Conservation (phyloP, 2,113 vertebrate genomes). For the Corydoras maculifer region DNA sequence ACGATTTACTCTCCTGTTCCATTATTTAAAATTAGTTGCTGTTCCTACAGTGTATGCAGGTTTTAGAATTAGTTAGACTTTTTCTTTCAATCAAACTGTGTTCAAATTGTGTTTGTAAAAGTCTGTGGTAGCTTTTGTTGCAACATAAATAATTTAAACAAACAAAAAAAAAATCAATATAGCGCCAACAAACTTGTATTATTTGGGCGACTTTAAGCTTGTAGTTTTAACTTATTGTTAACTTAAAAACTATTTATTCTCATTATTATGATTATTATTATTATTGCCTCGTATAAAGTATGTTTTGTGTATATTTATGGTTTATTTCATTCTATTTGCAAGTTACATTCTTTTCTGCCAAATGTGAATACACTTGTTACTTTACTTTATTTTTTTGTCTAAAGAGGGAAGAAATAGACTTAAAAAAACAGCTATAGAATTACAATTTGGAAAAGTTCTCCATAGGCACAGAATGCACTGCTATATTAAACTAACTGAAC, state of each 20-base stretch:
- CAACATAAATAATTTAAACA: conserved; percentile 78
- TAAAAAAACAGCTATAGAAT: conserved; percentile 69
- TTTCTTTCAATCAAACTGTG: conserved; percentile 80
- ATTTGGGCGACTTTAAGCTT: conserved; percentile 90
- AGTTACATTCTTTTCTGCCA: conserved; percentile 83
- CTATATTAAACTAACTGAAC: conserved; percentile 75
- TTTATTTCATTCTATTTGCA: conserved; percentile 87
- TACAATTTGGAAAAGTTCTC: conserved; percentile 77
- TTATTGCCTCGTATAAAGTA: conserved; percentile 82
- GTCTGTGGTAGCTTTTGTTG: conserved; percentile 85
- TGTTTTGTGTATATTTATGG: conserved; percentile 92
- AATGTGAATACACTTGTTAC: conserved; percentile 85
- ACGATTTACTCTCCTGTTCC: conserved; percentile 65
- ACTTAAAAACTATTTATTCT: conserved; percentile 92
- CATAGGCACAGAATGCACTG: conserved; percentile 80
- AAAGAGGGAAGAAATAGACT: conserved; percentile 71
- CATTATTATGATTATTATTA: conserved; percentile 68
- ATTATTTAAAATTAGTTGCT: conserved; percentile 76
- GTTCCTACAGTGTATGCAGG: conserved; percentile 80
- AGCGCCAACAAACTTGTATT: conserved; percentile 90
- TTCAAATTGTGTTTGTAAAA: conserved; percentile 82
- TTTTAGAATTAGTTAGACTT: conserved; percentile 83
- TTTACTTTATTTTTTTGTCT: conserved; percentile 69
- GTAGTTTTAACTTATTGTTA: conserved; percentile 96
- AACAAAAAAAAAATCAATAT: conserved; percentile 74